Evolutionary conservation across 2,888 invertebrate species (phyloP).

Genomic region (Scelioninae gen. 1): DNA sequence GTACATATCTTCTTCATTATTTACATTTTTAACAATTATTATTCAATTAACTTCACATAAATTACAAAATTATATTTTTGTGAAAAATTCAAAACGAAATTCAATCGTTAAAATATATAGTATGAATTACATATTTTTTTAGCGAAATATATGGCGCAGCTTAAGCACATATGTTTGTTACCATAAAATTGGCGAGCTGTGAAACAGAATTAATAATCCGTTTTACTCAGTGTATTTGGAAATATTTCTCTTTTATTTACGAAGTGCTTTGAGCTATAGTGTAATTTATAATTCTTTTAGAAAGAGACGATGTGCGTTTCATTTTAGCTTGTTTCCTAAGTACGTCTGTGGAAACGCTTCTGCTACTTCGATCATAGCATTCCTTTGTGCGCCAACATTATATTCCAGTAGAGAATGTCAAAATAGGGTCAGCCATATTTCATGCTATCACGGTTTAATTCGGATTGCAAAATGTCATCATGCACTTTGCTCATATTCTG

Average conservation of each 20-base stretch:
- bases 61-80: too few species aligned
- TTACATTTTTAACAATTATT: too few species aligned
- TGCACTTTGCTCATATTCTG: too few species aligned
- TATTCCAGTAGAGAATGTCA: conserved; percentile 50
- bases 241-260: conserved; percentile 14
- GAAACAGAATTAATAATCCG: background rate
- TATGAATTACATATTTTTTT: too few species aligned
- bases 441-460: conserved; percentile 46
- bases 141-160: too few species aligned
- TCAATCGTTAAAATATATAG: too few species aligned
- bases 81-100: too few species aligned
- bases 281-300: conserved; percentile 53
- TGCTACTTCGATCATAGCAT: conserved; percentile 31
- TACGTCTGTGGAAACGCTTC: conserved; percentile 28
- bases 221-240: conserved; percentile 6
- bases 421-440: conserved; percentile 59
- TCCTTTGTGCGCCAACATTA: conserved; percentile 48
- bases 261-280: conserved; percentile 25
- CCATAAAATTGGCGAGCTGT: background rate
- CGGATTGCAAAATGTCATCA: conserved; percentile 13
- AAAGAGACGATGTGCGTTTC: conserved; percentile 31
- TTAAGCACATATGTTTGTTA: too few species aligned
- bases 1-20: too few species aligned
- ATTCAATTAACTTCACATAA: too few species aligned
- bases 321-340: conserved; percentile 36